These are phyloP conservation scores for Neoaliturus tenellus DNA, from an alignment of 2,888 invertebrate species.

Conservation along the genomic window DNA sequence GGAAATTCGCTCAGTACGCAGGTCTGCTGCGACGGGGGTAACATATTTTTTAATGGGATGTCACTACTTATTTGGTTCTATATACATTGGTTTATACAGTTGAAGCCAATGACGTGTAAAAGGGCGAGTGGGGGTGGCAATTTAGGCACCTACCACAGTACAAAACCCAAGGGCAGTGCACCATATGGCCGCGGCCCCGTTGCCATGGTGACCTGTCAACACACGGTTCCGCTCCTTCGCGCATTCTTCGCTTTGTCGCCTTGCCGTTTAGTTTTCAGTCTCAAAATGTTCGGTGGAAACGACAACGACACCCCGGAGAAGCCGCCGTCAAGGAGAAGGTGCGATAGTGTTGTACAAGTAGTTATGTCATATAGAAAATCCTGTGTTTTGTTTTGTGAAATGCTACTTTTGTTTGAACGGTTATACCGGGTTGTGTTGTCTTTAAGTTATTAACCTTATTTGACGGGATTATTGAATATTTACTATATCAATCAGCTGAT, in stretches of 20 bases:
- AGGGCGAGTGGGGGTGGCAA: not conserved
- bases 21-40: no score
- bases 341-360: not conserved
- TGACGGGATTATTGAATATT: no score
- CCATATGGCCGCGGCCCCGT: constrained; percentile 24
- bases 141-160: not conserved
- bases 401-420: no score
- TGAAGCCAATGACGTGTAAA: not conserved
- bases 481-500: no score
- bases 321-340: constrained; percentile 11
- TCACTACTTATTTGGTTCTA: no score
- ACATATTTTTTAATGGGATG: no score
- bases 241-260: not conserved
- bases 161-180: not conserved
- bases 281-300: constrained; percentile 12
- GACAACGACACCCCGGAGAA: constrained; percentile 7
- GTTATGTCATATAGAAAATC: no score
- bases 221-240: not conserved
- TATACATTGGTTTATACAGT: no score
- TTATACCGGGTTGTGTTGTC: no score
- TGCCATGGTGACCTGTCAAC: not conserved
- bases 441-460: no score
- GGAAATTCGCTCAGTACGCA: no score
- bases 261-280: not conserved
- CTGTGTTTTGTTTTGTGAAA: no score